Percentiles rank a stretch among this genome's conserved stretches.
Conservation (phyloP, 2,113 vertebrate species). For the Peromyscus californicus region DNA sequence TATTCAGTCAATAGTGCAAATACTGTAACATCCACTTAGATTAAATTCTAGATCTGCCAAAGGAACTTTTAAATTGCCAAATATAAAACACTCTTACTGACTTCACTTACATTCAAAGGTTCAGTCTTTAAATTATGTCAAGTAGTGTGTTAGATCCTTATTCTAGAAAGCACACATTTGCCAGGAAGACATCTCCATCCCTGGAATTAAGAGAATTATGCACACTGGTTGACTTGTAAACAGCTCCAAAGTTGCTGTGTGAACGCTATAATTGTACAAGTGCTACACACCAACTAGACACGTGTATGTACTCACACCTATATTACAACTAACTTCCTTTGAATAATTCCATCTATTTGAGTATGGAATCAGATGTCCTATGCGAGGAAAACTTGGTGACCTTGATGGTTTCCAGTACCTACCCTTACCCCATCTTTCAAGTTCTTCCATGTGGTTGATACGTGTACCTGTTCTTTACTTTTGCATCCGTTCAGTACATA, state of each 20-base stretch:
- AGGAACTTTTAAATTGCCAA: neutral
- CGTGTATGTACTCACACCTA: neutral
- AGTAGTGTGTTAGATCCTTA: neutral
- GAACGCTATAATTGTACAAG: constrained; percentile 17
- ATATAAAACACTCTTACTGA: constrained; percentile 22
- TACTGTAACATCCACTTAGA: neutral
- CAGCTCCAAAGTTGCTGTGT: neutral
- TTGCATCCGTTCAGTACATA: neutral
- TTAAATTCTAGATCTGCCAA: constrained; percentile 6
- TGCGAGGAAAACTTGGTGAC: neutral
- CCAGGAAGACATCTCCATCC: neutral
- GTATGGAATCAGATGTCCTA: neutral
- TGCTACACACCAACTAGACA: neutral
- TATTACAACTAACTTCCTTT: neutral
- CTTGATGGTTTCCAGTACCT: neutral
- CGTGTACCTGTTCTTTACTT: neutral
- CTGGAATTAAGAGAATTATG: neutral
- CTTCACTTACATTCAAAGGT: neutral
- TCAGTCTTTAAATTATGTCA: neutral
- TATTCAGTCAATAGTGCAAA: constrained; percentile 57
- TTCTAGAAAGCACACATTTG: neutral
- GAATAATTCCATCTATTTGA: neutral
- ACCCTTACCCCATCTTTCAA: neutral
- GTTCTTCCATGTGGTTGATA: neutral
- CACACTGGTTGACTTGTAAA: neutral